Base-by-base conservation (phyloP, 2,888 invertebrate species). In the Ophion costatus region DNA sequence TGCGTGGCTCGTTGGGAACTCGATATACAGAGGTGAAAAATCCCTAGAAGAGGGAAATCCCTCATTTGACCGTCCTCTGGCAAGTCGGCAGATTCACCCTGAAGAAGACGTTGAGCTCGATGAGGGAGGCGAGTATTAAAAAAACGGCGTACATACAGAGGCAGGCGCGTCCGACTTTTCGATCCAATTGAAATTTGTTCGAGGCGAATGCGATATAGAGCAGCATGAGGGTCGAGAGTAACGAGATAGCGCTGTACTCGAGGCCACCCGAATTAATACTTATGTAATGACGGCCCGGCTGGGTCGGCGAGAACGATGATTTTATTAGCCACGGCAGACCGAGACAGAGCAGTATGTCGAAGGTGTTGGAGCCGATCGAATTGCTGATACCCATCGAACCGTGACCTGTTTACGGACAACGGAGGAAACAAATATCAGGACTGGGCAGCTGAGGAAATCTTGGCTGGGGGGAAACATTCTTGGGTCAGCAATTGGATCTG, bases 41-140 rank as follows among this genome's bases (percentile, higher is more conserved):
- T 56, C 14, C 64, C 73, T 82, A 80, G 56, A 61, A 20, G 22
- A 64, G 20, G 45, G 61, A 20, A 66, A 74, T 45, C 79, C 22
- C 61, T 93, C 92, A 92, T 88, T 92, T 93, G 86, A 92, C 92
- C 92, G 92, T 93, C 92, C 92, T 92, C 88, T 93, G 91, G 94
- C 98, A 98, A 85, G 98, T 97, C 89, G 98, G 98, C 89, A 97
- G 95, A 94, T 98, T 98, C 90, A 98, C 97, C 90, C 96, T 96
- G 95, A 98, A 98, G 96, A 98, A 98, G 87, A 98, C 97, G 94
- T 98, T 98, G 91, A 98, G 95, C 95, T 98, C 98, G 91, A 98
- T 98, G 90, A 98, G 95, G 87, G 97, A 98, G 78, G 98, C 98
- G 88, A 98, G 95, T 77, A 98, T 96, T 86, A 98, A 95, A 93